Conservation (phyloP, 37 sponge, comb jelly and placozoan genomes). For the Agelas oroides region DNA sequence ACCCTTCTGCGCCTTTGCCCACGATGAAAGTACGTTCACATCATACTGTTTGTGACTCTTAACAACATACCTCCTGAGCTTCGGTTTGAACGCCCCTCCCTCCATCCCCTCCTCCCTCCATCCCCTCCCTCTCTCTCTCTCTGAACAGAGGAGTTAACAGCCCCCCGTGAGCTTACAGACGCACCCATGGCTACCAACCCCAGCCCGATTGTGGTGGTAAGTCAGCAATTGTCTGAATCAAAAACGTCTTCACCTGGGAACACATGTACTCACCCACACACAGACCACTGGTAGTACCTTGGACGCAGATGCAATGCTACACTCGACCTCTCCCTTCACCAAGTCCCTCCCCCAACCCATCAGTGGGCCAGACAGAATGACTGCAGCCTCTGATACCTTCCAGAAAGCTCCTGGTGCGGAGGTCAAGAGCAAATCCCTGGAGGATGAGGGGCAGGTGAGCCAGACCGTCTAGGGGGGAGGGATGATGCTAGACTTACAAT, state of each 20-base stretch:
- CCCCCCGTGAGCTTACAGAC: constrained; percentile 76
- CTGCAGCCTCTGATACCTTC: constrained; percentile 41
- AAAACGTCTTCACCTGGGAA: too few species aligned
- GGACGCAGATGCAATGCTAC: neutral
- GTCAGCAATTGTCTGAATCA: too few species aligned
- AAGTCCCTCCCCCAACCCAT: constrained; percentile 57
- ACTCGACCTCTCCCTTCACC: constrained; percentile 23
- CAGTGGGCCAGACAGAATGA: constrained; percentile 7
- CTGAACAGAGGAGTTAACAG: constrained; percentile 67
- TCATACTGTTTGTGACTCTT: neutral
- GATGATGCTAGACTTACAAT: neutral
- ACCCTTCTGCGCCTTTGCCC: constrained; percentile 99
- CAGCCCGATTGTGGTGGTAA: constrained; percentile 35
- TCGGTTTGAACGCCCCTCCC: neutral
- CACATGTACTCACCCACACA: neutral
- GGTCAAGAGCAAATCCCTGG: constrained; percentile 65
- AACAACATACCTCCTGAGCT: neutral
- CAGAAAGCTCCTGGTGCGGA: constrained; percentile 83
- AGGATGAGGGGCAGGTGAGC: too few species aligned
- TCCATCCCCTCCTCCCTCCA: too few species aligned
- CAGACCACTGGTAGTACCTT: neutral
- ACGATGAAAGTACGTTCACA: constrained; percentile 85
- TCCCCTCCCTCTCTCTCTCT: neutral
- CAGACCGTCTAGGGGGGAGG: too few species aligned
- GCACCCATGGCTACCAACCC: constrained; percentile 79